Percentiles rank a stretch among this genome's conserved stretches.
phyloP scores from a whole-genome alignment of 2,113 vertebrate genomes.

The Plotosus lineatus region DNA sequence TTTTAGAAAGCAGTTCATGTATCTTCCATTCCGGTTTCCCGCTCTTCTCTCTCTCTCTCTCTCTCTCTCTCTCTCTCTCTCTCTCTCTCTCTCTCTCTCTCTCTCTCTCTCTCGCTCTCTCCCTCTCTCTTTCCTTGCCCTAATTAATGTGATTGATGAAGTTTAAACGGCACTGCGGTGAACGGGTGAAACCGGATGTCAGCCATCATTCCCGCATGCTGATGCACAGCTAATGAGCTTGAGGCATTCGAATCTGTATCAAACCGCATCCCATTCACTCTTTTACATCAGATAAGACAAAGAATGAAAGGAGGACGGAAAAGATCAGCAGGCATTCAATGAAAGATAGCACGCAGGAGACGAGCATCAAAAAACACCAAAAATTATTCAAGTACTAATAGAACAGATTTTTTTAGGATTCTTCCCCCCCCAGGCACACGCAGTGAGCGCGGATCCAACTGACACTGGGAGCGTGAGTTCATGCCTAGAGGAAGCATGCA shows the following conservation, averaged over 20 bases:
- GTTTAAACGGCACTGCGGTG: constrained; percentile 19
- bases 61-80: too few species aligned
- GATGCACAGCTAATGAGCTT: constrained; percentile 9
- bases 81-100: too few species aligned
- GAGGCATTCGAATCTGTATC: neutral
- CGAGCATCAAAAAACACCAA: neutral
- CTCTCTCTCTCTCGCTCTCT: too few species aligned
- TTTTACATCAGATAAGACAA: neutral
- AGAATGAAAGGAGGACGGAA: too few species aligned
- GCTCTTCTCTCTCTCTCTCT: neutral
- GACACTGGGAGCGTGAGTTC: neutral
- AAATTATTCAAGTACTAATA: neutral
- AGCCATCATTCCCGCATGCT: constrained; percentile 13
- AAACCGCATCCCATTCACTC: neutral
- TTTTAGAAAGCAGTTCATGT: neutral
- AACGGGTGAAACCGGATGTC: constrained; percentile 23
- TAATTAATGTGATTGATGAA: constrained; percentile 35
- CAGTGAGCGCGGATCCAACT: too few species aligned
- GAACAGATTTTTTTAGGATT: neutral
- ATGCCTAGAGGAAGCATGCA: neutral
- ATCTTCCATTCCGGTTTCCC: neutral
- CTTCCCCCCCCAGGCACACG: neutral
- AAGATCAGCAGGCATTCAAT: neutral
- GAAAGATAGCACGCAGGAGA: neutral
- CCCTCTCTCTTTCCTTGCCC: neutral